Evolutionary conservation across 1,140 invertebrate species (phyloP), one percentile per base, ranked within the genome.

Genomic region (Hypothenemus hampei): DNA sequence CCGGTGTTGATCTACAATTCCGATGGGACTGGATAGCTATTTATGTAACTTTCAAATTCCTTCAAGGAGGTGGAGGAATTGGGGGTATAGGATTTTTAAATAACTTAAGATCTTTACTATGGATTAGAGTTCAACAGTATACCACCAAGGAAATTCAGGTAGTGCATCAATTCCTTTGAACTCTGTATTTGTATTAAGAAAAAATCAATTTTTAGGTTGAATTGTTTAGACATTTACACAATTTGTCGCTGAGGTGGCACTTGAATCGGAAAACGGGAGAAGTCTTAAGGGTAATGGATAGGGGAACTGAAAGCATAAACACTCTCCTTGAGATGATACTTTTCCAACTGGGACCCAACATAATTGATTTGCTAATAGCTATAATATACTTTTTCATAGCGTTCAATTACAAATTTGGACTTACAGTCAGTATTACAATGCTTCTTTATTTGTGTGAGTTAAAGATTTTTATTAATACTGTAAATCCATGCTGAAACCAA

Each of bases 121-220:
- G 95, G 95, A 96, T 97, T 65, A 79, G 81, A 58, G 88, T 98
- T 39, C 91, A 97, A 63, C 95, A 98, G 69, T 97, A 92, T 66
- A 97, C 94, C 2, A 95, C 91, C 3, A 80, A 90, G 52, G 88
- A 93, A 75, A 81, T 97, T 22, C 86, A 97, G 75, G 84, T 91
- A 0, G n/a, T n/a, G n/a, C n/a, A n/a, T n/a, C n/a, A n/a, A n/a
- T n/a, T n/a, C n/a, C n/a, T n/a, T n/a, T n/a, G n/a, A n/a, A n/a
- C n/a, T n/a, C n/a, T n/a, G n/a, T n/a, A n/a, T n/a, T n/a, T n/a
- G n/a, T n/a, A n/a, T n/a, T n/a, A n/a, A n/a, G n/a, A n/a, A n/a
- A n/a, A n/a, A n/a, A n/a, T n/a, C n/a, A n/a, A n/a, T 11, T 75
- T 74, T 36, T 69, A 84, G 81, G 69, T 88, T 41, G 79, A 87